Base-by-base conservation (phyloP, 2,888 invertebrate species). In the Lacanobia oleracea region DNA sequence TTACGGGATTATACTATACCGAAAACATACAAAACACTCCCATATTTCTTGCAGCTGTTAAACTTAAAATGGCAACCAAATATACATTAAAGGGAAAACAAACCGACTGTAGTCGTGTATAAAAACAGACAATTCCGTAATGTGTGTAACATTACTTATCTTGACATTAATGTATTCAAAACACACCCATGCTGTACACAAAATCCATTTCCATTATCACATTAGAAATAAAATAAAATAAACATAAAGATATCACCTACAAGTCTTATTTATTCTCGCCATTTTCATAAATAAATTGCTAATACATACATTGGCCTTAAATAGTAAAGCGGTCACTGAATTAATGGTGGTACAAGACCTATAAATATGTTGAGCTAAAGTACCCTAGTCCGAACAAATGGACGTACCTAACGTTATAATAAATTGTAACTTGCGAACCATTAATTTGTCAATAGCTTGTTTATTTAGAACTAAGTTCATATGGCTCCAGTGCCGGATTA, bases 151-250 rank as follows among this genome's bases (percentile, higher is more conserved):
- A 40, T 56, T 21, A 37, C 6, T 64, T 43, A 23, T 21, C 33
- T 50, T 56, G 63, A 72, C 66, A 18, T 48, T 53, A 62, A 77
- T 61, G 14, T 64, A 64, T 63, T 43, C 54, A 48, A 9, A 0
- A 33, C 53, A 77, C 53, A 54, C 59, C 63, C 59, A 72, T 37
- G 27, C 16, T 12, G 21, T 54, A 23, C 23, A 66, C 9, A 37
- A 64, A 72, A 45, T 23, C 50, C 50, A 76, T 51, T 76, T 62
- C 16, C 61, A 73, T 77, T 56, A 67, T 43, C 50, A 51, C 50
- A 40, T 63, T 48, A 40, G 16, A 65, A 53, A 57, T 23, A 48
- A 48, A 48, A 51, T 51, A 9, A 9, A 27, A 54, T 54, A 27
- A 61, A 37, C 51, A 40, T 53, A 50, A 48, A 76, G 5, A 62